Base-by-base conservation (phyloP, 2,113 vertebrate genomes). In the Cervus canadensis region DNA sequence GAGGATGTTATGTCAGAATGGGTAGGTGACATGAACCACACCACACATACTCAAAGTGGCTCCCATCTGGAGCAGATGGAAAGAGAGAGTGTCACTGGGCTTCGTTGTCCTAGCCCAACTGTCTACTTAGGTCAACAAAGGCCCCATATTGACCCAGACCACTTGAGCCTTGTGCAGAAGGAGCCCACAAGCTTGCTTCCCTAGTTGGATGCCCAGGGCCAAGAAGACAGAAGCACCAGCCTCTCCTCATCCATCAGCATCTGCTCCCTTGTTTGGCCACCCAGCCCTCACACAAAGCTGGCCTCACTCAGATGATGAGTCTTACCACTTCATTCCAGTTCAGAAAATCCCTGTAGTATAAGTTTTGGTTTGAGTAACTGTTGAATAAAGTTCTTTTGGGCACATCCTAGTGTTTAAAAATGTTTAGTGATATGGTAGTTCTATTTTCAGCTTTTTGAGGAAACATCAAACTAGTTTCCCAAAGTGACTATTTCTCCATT, bases 241-340 rank as follows among this genome's bases (percentile, higher is more conserved):
- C 50, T 64, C 45, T 5, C n/a, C 5, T 60, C 1, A 0, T 2
- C 71, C 30, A 67, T 67, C 4, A 30, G 23, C 2, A 28, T 2
- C 48, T 87, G 16, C 30, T 79, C 11, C 4, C 4, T 4, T 45
- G 56, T 79, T 11, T 14, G 9, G 12, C 36, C 43, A 83, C 45
- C 15, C 14, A 40, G 6, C 26, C 43, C 7, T 28, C 7, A 60
- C 59, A 60, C 59, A 36, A 5, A 0, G 9, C 84, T 48, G 45
- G 36, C 50, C 79, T 78, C 43, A 11, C 19, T 78, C 28, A 50
- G 50, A 74, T 1, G 2, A 2, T 15, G 7, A 21, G 71, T 76
- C n/a, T 45, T 12, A 19, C 17, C 76, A 74, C 8, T 48, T 50
- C 57, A 79, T 33, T 43, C 30, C 60, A 12, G 1, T 45, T 54